These are phyloP conservation scores for Mormyrus hasselquistii DNA, from an alignment of 2,797 vertebrate species.

Conservation along the genomic window DNA sequence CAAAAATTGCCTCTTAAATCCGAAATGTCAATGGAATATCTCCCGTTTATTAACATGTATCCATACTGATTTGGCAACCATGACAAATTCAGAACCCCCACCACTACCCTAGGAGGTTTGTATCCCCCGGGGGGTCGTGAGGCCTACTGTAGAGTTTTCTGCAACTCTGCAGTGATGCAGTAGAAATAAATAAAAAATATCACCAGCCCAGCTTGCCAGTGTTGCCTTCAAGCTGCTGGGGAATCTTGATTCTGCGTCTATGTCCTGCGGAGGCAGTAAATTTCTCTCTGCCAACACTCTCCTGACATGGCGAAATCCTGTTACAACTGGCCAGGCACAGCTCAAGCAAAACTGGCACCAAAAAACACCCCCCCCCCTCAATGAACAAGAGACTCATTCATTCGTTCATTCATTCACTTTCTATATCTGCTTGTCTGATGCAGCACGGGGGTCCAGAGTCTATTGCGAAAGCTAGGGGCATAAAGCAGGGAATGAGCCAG, in stretches of 20 bases:
- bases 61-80: conserved; percentile 13
- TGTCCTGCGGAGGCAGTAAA: neutral
- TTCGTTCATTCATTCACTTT: neutral
- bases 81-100: neutral
- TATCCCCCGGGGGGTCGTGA: neutral
- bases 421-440: neutral
- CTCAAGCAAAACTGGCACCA: neutral
- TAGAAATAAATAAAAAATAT: neutral
- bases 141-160: neutral
- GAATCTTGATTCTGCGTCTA: neutral
- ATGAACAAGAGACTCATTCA: neutral
- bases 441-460: neutral
- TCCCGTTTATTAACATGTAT: conserved; percentile 31
- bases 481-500: neutral
- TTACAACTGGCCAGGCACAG: neutral
- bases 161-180: neutral
- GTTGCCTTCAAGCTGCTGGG: neutral
- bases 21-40: conserved; percentile 44
- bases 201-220: neutral
- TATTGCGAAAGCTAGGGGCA: neutral
- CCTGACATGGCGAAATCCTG: neutral
- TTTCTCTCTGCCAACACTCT: neutral
- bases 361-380: neutral
- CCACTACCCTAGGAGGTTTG: neutral
- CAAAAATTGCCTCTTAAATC: conserved; percentile 48